Evolutionary conservation across 2,888 invertebrate genomes (phyloP), one percentile per base, ranked within the genome.

Genomic region (Mycogona germanica): DNA sequence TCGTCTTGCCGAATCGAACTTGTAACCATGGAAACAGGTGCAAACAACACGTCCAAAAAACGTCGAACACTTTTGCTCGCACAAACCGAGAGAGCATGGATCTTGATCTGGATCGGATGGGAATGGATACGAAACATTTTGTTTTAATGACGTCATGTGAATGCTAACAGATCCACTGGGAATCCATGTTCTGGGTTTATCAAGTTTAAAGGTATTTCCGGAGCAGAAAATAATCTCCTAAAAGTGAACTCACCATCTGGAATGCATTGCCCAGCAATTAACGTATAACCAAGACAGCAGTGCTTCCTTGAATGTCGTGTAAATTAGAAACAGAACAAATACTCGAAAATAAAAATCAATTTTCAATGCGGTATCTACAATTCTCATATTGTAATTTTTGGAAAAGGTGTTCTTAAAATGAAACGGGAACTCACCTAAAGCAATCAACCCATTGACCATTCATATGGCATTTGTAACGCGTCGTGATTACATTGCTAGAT

Each of bases 51-150:
- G 68, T 57, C 78, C 76, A 17, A 76, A 72, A 50, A 74, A 76
- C n/a, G 79, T 75, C 28, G 76, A 75, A 63, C 81, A 81, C 45
- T 74, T 75, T 63, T 81, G 81, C 66, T 81, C 81, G 65, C 81
- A 81, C 14, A 81, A 68, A 58, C 73, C 71, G 64, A 81, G 68
- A 45, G 75, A 75, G 67, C 81, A 81, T 0, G 80, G 79, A 62
- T 80, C 78, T 59, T 76, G 72, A 2, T 74, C 70, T 61, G 76
- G 76, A 5, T 75, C 73, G 52, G 80, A 71, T 63, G 80, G 81
- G 79, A 79, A 66, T 57, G 21, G 53, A 57, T 44, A 42, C 29
- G 55, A 54, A 26, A 46, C 19, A 46, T n/a, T n/a, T n/a, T n/a
- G n/a, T n/a, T n/a, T n/a, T n/a, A n/a, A n/a, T n/a, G n/a, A n/a